These are phyloP conservation scores for Troglohyphantes excavatus DNA, from an alignment of 2,888 invertebrate genomes.

Conservation along the genomic window DNA sequence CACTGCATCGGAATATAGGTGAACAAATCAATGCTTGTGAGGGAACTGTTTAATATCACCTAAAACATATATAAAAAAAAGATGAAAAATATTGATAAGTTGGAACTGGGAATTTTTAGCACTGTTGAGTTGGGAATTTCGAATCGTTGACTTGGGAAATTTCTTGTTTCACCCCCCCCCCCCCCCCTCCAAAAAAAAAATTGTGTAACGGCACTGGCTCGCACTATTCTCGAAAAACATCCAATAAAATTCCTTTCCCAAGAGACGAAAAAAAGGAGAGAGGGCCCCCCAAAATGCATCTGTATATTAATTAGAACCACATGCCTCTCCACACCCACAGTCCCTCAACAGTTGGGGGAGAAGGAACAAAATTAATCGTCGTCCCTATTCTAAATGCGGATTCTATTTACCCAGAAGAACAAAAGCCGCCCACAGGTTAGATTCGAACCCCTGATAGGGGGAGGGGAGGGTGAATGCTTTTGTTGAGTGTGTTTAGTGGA, in stretches of 20 bases:
- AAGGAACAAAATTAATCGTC: conserved; percentile 1
- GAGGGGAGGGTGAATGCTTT: background rate
- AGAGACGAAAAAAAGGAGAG: background rate
- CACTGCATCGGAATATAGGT: too few species aligned
- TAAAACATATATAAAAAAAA: too few species aligned
- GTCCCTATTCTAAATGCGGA: background rate
- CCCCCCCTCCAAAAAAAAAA: too few species aligned
- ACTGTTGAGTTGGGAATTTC: too few species aligned
- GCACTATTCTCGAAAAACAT: too few species aligned
- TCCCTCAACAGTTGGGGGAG: background rate
- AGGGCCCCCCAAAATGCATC: background rate
- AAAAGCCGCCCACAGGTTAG: background rate
- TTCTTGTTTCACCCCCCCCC: too few species aligned
- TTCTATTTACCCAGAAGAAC: conserved; percentile 2
- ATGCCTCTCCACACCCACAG: background rate
- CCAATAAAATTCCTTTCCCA: background rate
- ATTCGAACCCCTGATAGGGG: background rate
- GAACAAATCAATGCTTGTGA: too few species aligned
- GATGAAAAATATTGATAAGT: too few species aligned
- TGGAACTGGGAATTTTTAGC: too few species aligned
- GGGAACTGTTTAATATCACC: too few species aligned
- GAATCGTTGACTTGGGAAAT: too few species aligned
- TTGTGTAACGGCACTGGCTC: too few species aligned
- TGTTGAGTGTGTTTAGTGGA: background rate
- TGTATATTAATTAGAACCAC: conserved; percentile 3